Percentiles rank a stretch among this genome's conserved stretches.
These are phyloP conservation scores for Gallinago jamesoni DNA, from an alignment of 2,113 vertebrate genomes.

Conservation along the genomic window DNA sequence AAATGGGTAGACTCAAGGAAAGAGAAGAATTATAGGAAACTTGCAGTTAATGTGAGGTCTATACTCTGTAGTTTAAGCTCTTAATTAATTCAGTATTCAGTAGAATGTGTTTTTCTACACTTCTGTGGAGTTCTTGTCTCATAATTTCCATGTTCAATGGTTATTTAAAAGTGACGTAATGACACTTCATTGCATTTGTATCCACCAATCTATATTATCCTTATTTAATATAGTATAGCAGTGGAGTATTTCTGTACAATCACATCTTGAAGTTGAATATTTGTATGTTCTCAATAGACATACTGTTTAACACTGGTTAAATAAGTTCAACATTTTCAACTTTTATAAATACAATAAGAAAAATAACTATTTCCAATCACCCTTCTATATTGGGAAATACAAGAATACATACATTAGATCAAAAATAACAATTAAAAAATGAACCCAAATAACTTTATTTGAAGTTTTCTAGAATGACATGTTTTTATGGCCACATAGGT, in stretches of 20 bases:
- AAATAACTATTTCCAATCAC: neutral
- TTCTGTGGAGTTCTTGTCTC: neutral
- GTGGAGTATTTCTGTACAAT: neutral
- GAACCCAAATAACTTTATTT: neutral
- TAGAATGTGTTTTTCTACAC: neutral
- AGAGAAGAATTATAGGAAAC: neutral
- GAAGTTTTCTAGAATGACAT: neutral
- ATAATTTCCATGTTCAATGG: neutral
- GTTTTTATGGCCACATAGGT: neutral
- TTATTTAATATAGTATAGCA: neutral
- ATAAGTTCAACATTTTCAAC: neutral
- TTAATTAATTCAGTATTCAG: neutral
- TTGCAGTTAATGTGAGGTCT: neutral
- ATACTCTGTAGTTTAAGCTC: neutral
- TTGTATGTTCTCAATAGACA: neutral
- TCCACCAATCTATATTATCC: neutral
- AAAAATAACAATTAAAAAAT: neutral
- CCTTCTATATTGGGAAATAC: neutral
- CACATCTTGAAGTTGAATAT: neutral
- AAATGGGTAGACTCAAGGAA: neutral
- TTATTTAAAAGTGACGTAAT: neutral
- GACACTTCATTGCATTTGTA: neutral
- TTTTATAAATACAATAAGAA: neutral
- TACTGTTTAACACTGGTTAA: neutral
- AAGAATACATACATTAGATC: neutral